Base-by-base conservation (phyloP, 2,797 vertebrate genomes). In the Lithobates sylvaticus region DNA sequence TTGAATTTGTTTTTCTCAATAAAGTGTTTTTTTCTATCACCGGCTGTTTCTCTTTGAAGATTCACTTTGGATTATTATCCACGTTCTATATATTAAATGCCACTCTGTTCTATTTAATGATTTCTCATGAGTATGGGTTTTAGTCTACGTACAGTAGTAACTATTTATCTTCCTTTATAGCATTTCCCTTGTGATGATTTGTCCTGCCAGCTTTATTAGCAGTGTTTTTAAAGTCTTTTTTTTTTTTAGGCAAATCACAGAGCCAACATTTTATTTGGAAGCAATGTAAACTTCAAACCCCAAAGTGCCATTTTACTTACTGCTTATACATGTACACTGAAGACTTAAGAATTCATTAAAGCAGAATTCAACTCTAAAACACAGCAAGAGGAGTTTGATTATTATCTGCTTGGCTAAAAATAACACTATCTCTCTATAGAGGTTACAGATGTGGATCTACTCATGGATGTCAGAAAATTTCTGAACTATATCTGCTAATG, bases 181-280 rank as follows among this genome's bases (percentile, higher is more conserved):
- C 78, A 50, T 77, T 10, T 82, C 74, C 79, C 78, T 44, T 71
- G 79, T 54, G 81, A 67, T 73, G 54, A 67, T 73, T 72, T 83
- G 80, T 87, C 79, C 84, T 86, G 79, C 74, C 79, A 83, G 69
- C 15, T 78, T 81, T 83, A 87, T 83, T 87, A 87, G 71, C 75
- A 74, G 42, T 32, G 9, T 68, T 72, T 83, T 77, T 84, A 77
- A 83, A 68, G 81, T 78, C 42, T 83, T 78, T 75, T n/a, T n/a
- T n/a, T n/a, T n/a, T 74, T 78, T 83, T 78, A 78, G 68, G 58
- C 54, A 83, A 65, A 76, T 74, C 70, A 69, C 44, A 58, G n/a
- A 74, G 81, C n/a, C 76, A 79, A 74, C 61, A 58, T 69, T 84
- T 79, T 84, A 77, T 75, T 70, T 73, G 58, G 44, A 79, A 84